Base-by-base conservation (phyloP, 2,888 invertebrate species). In the Argyresthia goedartella region DNA sequence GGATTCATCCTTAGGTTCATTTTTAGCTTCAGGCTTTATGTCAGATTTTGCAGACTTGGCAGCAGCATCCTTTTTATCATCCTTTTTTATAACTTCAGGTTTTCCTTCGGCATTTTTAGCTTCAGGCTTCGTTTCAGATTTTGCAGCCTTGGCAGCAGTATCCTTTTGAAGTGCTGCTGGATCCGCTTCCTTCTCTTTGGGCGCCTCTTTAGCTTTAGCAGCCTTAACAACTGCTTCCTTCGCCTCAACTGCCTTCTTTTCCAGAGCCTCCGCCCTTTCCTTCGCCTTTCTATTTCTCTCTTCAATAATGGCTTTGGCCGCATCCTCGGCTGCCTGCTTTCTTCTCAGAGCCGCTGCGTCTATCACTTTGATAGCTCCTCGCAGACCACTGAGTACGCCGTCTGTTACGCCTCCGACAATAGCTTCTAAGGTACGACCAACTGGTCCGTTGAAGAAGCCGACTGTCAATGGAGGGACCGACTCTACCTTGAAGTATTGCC, bases 401-500 rank as follows among this genome's bases (percentile, higher is more conserved):
- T 76, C 61, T 8, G 64, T 59, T 14, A 58, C 34, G 10, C 59
- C 60, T 6, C 59, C 65, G 8, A 57, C 67, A 7, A 57, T 4
- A 6, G 59, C 54, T 69, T 81, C 82, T 4, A 85, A 15, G 41
- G 62, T 62, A 54, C 61, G 59, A 13, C 80, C 81, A 15, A 41
- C 44, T 11, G 67, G 55, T 11, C 81, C 82, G 51, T 67, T 57
- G 50, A 81, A 69, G 6, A 73, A 65, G 13, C 55, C 52, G 33
- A 60, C 50, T 10, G 76, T 74, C 61, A 70, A 57, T 0, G 85
- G 84, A n/a, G 85, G 85, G 39, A 66, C 70, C 49, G 71, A 63
- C 71, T 86, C 85, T 10, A 49, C 36, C 67, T 82, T 86, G 35
- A 73, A 65, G 59, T 84, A 86, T 49, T 67, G 63, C 85, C 85